Conservation (phyloP, 1,140 invertebrate species). For the Bombus fervidus region DNA sequence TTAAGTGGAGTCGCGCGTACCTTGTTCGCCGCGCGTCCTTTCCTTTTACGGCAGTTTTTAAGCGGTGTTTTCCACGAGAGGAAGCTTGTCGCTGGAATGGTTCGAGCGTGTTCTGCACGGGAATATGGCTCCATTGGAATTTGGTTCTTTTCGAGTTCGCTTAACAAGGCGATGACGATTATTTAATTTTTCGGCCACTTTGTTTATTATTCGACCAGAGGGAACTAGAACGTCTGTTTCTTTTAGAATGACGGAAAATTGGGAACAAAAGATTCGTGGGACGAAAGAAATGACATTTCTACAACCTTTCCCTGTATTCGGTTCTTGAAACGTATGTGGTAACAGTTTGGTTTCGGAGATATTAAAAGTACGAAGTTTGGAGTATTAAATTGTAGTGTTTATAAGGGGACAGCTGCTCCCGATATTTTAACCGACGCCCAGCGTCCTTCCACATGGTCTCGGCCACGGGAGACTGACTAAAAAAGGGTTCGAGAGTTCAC, state of each 20-base stretch:
- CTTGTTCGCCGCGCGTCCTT: conserved; percentile 1
- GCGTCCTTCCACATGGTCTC: conserved; percentile 41
- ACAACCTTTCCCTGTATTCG: not conserved
- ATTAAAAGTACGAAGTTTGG: conserved; percentile 17
- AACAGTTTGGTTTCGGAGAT: not conserved
- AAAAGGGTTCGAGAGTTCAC: conserved; percentile 31
- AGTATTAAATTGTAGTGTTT: conserved; percentile 49
- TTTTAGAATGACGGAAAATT: not conserved
- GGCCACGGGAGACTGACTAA: conserved; percentile 37
- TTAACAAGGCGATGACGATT: not conserved
- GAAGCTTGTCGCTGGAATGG: not conserved
- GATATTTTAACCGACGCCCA: conserved; percentile 54
- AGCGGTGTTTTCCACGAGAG: conserved; percentile 12
- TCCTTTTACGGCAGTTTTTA: conserved; percentile 25
- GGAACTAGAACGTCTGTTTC: not conserved
- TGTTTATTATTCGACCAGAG: not conserved
- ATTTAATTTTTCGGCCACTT: not conserved
- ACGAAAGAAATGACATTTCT: not conserved
- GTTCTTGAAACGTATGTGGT: not conserved
- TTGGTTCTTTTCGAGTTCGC: not conserved
- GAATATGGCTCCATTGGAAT: conserved; percentile 14
- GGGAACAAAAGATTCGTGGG: too few relatives aligned
- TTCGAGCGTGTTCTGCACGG: conserved; percentile 13
- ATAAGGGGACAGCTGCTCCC: conserved; percentile 51
- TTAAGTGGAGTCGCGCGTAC: conserved; percentile 39